These are phyloP conservation scores for Meteorus colon DNA, from an alignment of 2,888 invertebrate species.

Conservation along the genomic window DNA sequence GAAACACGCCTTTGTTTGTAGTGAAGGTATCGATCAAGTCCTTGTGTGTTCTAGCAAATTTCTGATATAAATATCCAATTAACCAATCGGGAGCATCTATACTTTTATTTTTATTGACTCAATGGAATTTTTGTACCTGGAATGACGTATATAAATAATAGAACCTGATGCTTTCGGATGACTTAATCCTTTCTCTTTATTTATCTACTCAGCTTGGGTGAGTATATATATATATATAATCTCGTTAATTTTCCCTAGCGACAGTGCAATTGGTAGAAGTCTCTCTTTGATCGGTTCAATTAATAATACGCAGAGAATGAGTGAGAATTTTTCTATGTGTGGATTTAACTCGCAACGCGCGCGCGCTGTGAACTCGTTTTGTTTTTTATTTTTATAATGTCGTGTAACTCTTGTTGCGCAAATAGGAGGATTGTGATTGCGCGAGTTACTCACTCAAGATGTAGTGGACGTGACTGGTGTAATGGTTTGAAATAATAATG, in stretches of 20 bases:
- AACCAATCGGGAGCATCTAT: too few species aligned
- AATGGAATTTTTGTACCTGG: too few species aligned
- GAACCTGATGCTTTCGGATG: not conserved
- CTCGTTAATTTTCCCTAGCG: not conserved
- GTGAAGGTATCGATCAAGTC: too few species aligned
- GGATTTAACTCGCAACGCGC: not conserved
- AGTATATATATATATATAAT: not conserved
- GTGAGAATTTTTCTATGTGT: not conserved
- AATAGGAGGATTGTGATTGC: slow-evolving; percentile 3
- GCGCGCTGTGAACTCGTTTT: slow-evolving; percentile 4
- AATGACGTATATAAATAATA: too few species aligned
- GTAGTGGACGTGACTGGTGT: slow-evolving; percentile 9
- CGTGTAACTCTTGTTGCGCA: not conserved
- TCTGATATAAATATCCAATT: too few species aligned
- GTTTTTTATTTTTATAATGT: slow-evolving; percentile 1
- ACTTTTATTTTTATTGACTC: too few species aligned
- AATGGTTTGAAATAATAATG: not conserved
- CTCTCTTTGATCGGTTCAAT: slow-evolving; percentile 9
- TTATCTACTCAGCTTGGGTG: not conserved
- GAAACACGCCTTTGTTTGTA: too few species aligned
- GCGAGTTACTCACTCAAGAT: slow-evolving; percentile 8
- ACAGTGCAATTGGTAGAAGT: not conserved
- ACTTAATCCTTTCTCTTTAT: slow-evolving; percentile 9
- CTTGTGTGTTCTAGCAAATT: too few species aligned
- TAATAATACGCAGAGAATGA: not conserved